Evolutionary conservation across 2,888 invertebrate species (phyloP).

Genomic region (Mythimna vitellina): DNA sequence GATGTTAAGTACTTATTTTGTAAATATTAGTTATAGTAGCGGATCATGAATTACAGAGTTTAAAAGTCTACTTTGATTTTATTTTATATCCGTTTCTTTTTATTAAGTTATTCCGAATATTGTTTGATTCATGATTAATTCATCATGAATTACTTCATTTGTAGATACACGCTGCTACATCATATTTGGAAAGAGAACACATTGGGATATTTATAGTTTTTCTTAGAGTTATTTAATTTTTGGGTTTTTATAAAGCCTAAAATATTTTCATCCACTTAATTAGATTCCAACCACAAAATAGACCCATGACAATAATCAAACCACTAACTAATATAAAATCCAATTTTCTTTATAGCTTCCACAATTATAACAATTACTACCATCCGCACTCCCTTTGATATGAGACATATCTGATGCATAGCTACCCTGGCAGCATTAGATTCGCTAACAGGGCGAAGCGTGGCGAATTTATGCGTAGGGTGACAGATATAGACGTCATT

Average conservation of each 20-base stretch:
- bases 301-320: conserved; percentile 16
- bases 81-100: conserved; percentile 36
- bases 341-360: conserved; percentile 58
- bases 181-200: no score
- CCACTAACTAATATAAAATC: conserved; percentile 34
- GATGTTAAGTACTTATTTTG: conserved; percentile 85
- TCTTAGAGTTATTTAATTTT: not conserved
- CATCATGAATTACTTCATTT: not conserved
- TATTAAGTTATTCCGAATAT: not conserved
- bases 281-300: not conserved
- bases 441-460: conserved; percentile 76
- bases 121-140: not conserved
- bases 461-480: conserved; percentile 74
- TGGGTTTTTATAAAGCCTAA: not conserved
- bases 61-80: conserved; percentile 64
- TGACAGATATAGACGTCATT: conserved; percentile 76
- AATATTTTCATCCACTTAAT: not conserved
- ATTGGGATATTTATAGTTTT: not conserved
- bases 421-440: conserved; percentile 63
- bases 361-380: conserved; percentile 60
- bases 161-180: no score
- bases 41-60: conserved; percentile 75
- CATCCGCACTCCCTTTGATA: conserved; percentile 59
- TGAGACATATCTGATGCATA: conserved; percentile 66
- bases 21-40: conserved; percentile 84